These are phyloP conservation scores for Acrobasis repandana DNA, from an alignment of 2,888 invertebrate genomes.

Conservation along the genomic window DNA sequence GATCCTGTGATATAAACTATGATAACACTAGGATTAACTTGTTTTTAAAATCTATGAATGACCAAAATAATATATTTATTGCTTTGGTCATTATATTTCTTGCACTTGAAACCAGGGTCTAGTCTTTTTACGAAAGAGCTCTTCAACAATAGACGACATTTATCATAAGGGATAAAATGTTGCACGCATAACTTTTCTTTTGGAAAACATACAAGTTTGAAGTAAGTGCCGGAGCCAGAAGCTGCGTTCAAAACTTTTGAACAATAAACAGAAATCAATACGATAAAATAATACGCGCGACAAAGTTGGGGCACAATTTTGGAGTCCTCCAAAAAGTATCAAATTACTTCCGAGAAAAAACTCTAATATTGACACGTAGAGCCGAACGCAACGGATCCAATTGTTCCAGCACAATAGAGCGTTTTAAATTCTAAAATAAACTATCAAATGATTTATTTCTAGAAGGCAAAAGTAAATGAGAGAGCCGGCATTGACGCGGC, in stretches of 20 bases:
- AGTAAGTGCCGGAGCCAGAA: neutral
- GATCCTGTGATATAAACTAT: no score
- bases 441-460: conserved; percentile 49
- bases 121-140: no score
- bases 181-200: neutral
- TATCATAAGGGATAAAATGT: no score
- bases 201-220: neutral
- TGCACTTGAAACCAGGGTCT: no score
- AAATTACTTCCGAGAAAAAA: conserved; percentile 64
- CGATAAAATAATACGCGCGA: conserved; percentile 12
- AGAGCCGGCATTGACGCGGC: conserved; percentile 66
- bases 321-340: conserved; percentile 54
- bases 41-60: no score
- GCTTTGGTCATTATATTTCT: no score
- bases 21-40: no score
- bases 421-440: conserved; percentile 43
- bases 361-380: conserved; percentile 61
- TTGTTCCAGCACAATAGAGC: conserved; percentile 55
- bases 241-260: neutral
- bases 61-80: no score
- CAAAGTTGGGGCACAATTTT: conserved; percentile 14
- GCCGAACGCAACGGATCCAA: conserved; percentile 39
- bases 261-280: conserved; percentile 12
- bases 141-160: no score
- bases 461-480: conserved; percentile 50